Conservation (phyloP, 92 coral and sea anemone genomes). For the Umimayanthus kanabou region DNA sequence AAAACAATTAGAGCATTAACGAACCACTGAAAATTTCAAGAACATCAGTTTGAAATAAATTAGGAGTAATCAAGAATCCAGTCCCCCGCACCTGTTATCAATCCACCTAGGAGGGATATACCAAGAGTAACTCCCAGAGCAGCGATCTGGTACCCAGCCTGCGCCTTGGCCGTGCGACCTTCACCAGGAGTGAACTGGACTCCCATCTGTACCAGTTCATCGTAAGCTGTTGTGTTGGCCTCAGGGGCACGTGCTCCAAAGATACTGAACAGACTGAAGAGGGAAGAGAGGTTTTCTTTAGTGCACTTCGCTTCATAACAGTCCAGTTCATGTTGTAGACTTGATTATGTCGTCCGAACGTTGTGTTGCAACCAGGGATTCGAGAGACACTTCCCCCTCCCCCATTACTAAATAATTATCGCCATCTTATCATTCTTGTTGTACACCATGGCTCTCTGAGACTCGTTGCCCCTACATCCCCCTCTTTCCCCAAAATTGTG, state of each 20-base stretch:
- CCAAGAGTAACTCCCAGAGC: conserved; percentile 62
- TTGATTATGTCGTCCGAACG: too few species aligned
- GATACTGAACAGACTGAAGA: neutral
- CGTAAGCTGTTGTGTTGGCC: neutral
- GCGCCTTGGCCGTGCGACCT: conserved; percentile 45
- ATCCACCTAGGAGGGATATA: conserved; percentile 62
- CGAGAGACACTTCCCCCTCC: neutral
- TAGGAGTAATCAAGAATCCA: neutral
- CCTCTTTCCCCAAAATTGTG: too few species aligned
- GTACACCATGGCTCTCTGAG: too few species aligned
- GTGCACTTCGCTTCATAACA: neutral
- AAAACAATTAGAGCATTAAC: neutral
- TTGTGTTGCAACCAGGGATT: too few species aligned
- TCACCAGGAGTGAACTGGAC: conserved; percentile 44
- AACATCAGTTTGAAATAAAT: neutral
- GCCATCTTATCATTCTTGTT: too few species aligned
- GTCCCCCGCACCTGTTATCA: conserved; percentile 49
- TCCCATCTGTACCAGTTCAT: conserved; percentile 5
- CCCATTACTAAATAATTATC: too few species aligned
- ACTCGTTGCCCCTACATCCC: too few species aligned
- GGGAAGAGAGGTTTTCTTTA: neutral
- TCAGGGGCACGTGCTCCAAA: conserved; percentile 25
- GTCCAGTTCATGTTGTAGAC: too few species aligned
- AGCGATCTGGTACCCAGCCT: conserved; percentile 64
- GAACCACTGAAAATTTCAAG: neutral